Evolutionary conservation across 2,113 vertebrate species (phyloP).

Genomic region (Dromaius novaehollandiae): DNA sequence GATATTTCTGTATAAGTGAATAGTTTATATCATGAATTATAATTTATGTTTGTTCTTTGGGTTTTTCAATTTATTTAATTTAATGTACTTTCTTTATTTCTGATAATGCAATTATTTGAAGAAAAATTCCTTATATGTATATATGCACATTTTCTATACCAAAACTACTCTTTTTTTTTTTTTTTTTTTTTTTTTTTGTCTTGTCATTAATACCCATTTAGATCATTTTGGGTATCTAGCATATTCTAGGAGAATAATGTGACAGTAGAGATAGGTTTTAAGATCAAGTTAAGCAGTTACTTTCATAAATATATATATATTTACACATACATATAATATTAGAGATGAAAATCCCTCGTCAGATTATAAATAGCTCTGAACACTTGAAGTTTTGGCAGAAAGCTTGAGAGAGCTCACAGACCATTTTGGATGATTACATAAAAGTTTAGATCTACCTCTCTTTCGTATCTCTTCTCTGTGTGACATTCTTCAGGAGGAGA

Average conservation of each 20-base stretch:
- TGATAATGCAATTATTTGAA: not conserved
- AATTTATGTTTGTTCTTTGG: not conserved
- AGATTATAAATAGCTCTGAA: not conserved
- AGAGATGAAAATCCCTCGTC: not conserved
- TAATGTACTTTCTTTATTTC: not conserved
- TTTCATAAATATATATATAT: not conserved
- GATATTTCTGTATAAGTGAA: not conserved
- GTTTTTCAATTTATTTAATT: not conserved
- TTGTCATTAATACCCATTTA: not conserved
- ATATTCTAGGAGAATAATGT: not conserved
- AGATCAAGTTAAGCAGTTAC: not conserved
- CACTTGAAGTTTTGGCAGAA: not conserved
- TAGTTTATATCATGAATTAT: not conserved
- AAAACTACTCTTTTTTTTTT: not conserved
- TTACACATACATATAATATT: not conserved
- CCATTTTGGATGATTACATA: not conserved
- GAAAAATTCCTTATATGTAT: not conserved
- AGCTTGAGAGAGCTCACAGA: not conserved
- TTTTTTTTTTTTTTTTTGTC: not conserved
- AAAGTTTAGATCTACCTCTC: too few species aligned
- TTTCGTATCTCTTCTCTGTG: not conserved
- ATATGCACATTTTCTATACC: not conserved
- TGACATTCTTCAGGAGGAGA: not conserved
- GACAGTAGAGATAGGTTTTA: not conserved
- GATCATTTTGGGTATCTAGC: not conserved